Evolutionary conservation across 2,113 vertebrate species (phyloP).

Genomic region (Pantherophis guttatus): DNA sequence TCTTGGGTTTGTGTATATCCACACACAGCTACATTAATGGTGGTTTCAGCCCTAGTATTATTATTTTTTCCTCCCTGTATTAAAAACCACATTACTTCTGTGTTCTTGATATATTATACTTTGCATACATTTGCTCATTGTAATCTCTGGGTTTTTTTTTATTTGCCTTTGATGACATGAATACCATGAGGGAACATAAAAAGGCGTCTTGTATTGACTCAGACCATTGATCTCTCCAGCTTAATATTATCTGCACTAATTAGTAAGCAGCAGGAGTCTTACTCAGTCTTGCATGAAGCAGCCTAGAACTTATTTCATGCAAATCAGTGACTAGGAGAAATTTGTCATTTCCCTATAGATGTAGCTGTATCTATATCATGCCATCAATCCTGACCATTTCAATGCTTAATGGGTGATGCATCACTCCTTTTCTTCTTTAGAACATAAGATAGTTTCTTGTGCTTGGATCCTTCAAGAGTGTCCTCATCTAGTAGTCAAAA

Average conservation of each 20-base stretch:
- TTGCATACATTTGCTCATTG: not conserved
- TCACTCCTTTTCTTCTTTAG: not conserved
- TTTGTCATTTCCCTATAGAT: not conserved
- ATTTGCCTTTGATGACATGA: not conserved
- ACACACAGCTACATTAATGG: not conserved
- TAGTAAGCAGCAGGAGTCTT: not conserved
- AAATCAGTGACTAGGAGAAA: not conserved
- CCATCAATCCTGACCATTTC: not conserved
- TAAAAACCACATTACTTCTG: not conserved
- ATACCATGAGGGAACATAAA: not conserved
- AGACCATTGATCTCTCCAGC: not conserved
- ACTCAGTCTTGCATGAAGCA: not conserved
- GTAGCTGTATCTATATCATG: not conserved
- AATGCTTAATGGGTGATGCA: not conserved
- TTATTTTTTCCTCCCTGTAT: not conserved
- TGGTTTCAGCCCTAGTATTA: not conserved
- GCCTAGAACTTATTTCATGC: not conserved
- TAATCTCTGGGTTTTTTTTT: not conserved
- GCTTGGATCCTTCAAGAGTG: not conserved
- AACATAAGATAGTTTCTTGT: not conserved
- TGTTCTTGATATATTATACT: not conserved
- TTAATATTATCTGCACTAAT: not conserved
- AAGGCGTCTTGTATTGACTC: not conserved
- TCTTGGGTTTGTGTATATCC: not conserved
- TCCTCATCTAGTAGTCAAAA: not conserved